Percentiles rank a stretch among this genome's conserved stretches.
These are phyloP conservation scores for Sminthurinus aureus DNA, from an alignment of 2,888 invertebrate genomes.

Conservation along the genomic window DNA sequence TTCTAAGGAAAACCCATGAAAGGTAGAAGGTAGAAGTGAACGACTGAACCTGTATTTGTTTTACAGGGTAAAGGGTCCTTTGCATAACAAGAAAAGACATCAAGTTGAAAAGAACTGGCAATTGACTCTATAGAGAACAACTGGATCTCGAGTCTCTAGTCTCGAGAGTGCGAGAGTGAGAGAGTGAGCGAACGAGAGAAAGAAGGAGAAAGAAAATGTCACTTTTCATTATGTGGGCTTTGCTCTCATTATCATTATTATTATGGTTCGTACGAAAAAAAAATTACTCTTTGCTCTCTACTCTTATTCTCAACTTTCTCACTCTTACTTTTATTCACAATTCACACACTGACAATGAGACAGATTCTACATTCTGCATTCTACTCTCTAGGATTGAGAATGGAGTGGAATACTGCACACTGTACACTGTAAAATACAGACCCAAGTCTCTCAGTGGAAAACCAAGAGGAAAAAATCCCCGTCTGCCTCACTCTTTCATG, in stretches of 20 bases:
- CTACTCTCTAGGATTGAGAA: too few relatives aligned
- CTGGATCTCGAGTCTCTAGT: too few relatives aligned
- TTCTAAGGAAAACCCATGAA: neutral
- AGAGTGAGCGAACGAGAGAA: neutral
- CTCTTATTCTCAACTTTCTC: neutral
- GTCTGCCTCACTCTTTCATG: too few relatives aligned
- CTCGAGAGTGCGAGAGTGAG: too few relatives aligned
- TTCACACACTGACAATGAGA: neutral
- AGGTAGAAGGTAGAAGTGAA: neutral
- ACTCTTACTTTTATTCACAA: neutral
- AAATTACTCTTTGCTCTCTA: too few relatives aligned
- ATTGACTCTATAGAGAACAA: neutral
- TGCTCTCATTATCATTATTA: neutral
- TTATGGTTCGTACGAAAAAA: neutral
- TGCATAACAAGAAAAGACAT: neutral
- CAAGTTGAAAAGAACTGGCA: neutral
- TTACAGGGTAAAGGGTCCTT: neutral
- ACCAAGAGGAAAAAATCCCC: too few relatives aligned
- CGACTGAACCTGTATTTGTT: neutral
- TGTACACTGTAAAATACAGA: too few relatives aligned
- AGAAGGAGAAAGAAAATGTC: neutral
- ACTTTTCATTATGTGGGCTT: slow-evolving; percentile 2
- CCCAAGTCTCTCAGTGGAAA: too few relatives aligned
- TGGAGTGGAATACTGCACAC: too few relatives aligned
- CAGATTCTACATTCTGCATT: too few relatives aligned